Evolutionary conservation across 1,140 invertebrate species (phyloP), one percentile per base, ranked within the genome.

Genomic region (Diploscapter pachys): DNA sequence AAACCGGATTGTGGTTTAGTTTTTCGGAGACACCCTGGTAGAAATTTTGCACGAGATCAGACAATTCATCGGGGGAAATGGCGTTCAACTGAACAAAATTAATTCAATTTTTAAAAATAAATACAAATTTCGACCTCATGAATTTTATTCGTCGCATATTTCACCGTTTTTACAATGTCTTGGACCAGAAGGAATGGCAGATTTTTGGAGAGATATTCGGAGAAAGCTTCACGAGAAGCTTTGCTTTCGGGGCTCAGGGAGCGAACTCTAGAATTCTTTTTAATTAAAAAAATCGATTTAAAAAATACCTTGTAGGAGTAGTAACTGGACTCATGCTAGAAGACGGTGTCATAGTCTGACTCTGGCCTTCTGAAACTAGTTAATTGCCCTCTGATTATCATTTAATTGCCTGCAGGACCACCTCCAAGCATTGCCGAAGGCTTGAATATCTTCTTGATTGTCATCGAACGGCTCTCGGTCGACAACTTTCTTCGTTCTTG

Each of bases 11-110:
- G 6, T 53, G 6, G 5, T 68, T 48, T 9, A 68, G 51, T 5
- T 67, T 48, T 48, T 92, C 91, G 67, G 89, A 89, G 85, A 94
- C 91, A 62, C 89, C 88, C 86, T 92, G 91, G 86, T 98, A 98
- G 83, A 93, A 94, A 82, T 93, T 92, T 86, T 97, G 94, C 52
- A 94, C 91, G 48, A 91, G 88, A 82, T 96, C 93, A 0, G 93
- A 93, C 8, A 96, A 86, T 76, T 96, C 93, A 66, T 96, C 94
- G 13, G 95, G 90, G 62, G 89, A 88, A 81, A 90, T 13, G 4
- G 63, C 54, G 50, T 79, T 71, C 59, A 65, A 63, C 80, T 83
- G 9, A 71, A 81, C 61, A 63, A 49, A 8, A 8, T n/a, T 63
- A 51, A n/a, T 11, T 13, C 1, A 59, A 59, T 59, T 59, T 59